A percentile compares a stretch with the other conserved stretches of the same genome.
Conservation (phyloP, 2,113 vertebrate genomes). For the Dasyurus viverrinus region DNA sequence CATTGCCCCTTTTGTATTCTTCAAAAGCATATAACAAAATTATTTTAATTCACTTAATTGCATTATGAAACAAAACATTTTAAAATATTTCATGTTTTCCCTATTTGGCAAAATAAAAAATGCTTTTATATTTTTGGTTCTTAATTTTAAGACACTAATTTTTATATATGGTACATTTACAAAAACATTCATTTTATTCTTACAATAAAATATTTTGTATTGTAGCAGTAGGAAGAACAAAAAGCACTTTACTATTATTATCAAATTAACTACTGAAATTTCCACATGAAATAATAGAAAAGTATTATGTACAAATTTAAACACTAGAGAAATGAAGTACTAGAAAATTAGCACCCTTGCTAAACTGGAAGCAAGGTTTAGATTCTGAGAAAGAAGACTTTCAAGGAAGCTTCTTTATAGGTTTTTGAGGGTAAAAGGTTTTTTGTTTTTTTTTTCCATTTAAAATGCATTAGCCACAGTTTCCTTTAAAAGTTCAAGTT, state of each 20-base stretch:
- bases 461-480: conserved; percentile 9
- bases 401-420: neutral
- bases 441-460: neutral
- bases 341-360: neutral
- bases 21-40: conserved; percentile 32
- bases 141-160: conserved; percentile 18
- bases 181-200: conserved; percentile 16
- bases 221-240: neutral
- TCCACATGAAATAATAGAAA: neutral
- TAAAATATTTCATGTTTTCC: neutral
- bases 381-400: neutral
- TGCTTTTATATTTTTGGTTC: conserved; percentile 30
- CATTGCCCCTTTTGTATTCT: conserved; percentile 17
- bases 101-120: conserved; percentile 23
- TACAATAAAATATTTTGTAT: conserved; percentile 1
- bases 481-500: neutral
- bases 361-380: neutral
- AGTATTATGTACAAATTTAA: neutral
- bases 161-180: conserved; percentile 10
- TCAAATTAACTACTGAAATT: conserved; percentile 15
- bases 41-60: conserved; percentile 48
- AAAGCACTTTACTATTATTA: neutral
- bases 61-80: conserved; percentile 40
- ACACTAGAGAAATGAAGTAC: neutral
- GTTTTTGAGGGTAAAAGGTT: neutral